These are phyloP conservation scores for Psittacus erithacus DNA, from an alignment of 2,113 vertebrate species.

Conservation along the genomic window DNA sequence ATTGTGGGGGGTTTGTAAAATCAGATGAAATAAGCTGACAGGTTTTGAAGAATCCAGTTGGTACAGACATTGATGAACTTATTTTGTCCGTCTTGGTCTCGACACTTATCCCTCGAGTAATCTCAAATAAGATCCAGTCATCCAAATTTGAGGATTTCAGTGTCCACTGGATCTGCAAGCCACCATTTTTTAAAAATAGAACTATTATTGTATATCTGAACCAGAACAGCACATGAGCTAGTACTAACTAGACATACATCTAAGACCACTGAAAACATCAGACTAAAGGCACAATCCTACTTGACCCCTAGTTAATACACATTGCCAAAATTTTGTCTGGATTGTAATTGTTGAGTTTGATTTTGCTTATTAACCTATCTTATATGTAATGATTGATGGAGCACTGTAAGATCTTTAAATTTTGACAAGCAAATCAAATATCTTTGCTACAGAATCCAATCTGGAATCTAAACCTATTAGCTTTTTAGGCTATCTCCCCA, in stretches of 20 bases:
- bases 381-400: slow-evolving; percentile 32
- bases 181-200: not conserved
- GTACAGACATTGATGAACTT: not conserved
- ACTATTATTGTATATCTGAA: not conserved
- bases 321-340: not conserved
- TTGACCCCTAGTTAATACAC: not conserved
- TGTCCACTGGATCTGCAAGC: not conserved
- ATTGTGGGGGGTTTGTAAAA: not conserved
- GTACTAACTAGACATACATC: not conserved
- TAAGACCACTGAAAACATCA: not conserved
- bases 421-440: slow-evolving; percentile 65
- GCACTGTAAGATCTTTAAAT: slow-evolving; percentile 45
- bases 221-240: not conserved
- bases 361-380: slow-evolving; percentile 1
- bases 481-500: slow-evolving; percentile 66
- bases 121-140: not conserved
- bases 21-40: not conserved
- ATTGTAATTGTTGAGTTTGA: not conserved
- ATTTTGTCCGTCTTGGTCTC: not conserved
- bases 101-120: not conserved
- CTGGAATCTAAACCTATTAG: slow-evolving; percentile 68
- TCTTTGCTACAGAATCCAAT: slow-evolving; percentile 58
- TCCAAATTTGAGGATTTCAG: not conserved
- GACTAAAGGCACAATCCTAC: not conserved
- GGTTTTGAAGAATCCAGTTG: not conserved